phyloP scores from a whole-genome alignment of 2,888 invertebrate species.

The Catocala fraxini region DNA sequence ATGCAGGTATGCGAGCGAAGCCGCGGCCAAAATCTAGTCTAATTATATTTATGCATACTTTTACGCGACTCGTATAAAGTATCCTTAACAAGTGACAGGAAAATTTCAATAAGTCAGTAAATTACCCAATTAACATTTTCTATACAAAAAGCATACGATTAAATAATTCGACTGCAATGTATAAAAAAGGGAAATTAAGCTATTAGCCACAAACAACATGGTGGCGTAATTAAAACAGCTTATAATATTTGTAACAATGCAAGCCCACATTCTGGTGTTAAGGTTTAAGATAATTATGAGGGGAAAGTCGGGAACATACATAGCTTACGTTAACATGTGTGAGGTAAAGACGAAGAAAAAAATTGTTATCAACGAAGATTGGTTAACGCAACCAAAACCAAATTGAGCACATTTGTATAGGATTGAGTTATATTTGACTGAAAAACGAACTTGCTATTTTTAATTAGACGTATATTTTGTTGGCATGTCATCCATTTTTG shows the following conservation, averaged over 20 bases:
- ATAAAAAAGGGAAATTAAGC: constrained; percentile 46
- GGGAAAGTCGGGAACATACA: constrained; percentile 40
- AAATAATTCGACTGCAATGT: constrained; percentile 26
- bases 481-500: too few species aligned
- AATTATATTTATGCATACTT: too few species aligned
- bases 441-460: too few species aligned
- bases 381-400: too few species aligned
- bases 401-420: too few species aligned
- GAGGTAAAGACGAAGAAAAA: constrained; percentile 8
- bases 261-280: constrained; percentile 48
- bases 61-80: too few species aligned
- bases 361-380: too few species aligned
- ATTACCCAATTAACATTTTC: constrained; percentile 35
- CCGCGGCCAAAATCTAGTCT: too few species aligned
- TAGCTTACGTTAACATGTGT: constrained; percentile 33
- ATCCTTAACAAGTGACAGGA: not conserved
- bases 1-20: too few species aligned
- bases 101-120: constrained; percentile 35
- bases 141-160: constrained; percentile 36
- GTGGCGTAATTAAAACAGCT: constrained; percentile 53
- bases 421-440: too few species aligned
- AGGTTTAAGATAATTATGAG: constrained; percentile 45
- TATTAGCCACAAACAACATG: constrained; percentile 47
- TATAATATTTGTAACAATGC: constrained; percentile 47
- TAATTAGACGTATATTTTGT: too few species aligned